phyloP scores from a whole-genome alignment of 1,140 invertebrate genomes.

The Parasteatoda tepidariorum region DNA sequence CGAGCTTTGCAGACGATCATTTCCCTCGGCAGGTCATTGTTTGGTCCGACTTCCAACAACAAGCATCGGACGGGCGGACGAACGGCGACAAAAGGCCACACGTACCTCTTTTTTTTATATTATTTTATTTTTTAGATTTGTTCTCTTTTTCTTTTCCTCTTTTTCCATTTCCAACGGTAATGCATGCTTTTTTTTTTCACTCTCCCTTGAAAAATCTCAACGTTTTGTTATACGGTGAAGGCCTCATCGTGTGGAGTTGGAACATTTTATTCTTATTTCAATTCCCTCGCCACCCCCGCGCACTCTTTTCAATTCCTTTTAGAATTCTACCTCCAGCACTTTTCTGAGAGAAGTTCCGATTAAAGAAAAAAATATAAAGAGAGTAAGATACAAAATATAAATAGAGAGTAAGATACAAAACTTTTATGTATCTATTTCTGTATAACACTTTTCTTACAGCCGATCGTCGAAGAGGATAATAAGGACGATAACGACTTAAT shows the following conservation, averaged over 20 bases:
- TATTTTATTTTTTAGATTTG: neutral
- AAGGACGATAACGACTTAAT: too few species aligned
- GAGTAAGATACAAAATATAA: neutral
- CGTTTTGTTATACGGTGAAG: neutral
- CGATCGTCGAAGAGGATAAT: too few species aligned
- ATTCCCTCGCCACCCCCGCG: neutral
- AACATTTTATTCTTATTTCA: neutral
- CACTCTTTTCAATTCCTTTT: neutral
- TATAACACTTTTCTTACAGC: neutral
- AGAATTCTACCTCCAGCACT: neutral
- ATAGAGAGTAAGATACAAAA: neutral
- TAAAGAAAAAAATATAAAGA: neutral
- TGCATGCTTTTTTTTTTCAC: constrained; percentile 30
- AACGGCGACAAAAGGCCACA: constrained; percentile 49
- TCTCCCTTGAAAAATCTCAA: neutral
- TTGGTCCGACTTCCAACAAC: constrained; percentile 18
- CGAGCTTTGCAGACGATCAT: constrained; percentile 38
- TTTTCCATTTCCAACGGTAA: constrained; percentile 34
- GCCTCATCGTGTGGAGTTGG: neutral
- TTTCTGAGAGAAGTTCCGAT: neutral
- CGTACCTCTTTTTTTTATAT: constrained; percentile 31
- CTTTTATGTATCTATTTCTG: neutral
- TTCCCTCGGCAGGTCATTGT: constrained; percentile 53
- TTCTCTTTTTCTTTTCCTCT: neutral
- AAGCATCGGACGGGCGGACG: neutral